Base-by-base conservation (phyloP, 2,888 invertebrate genomes). In the Pecten maximus region DNA sequence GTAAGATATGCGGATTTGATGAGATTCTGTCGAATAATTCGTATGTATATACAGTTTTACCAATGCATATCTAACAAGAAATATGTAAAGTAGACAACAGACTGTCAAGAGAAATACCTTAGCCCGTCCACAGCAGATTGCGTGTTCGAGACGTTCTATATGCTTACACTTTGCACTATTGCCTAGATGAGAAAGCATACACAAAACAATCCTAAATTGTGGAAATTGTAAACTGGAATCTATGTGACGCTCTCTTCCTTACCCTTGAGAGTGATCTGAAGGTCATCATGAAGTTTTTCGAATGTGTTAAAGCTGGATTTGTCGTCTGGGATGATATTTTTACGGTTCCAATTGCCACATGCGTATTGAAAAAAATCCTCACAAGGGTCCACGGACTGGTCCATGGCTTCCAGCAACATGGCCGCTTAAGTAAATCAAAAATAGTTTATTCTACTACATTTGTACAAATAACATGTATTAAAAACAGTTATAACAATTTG, bases 321-420 rank as follows among this genome's bases (percentile, higher is more conserved):
- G 96, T 98, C 98, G 95, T 98, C 98, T 0, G 98, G 98, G 94
- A 98, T 98, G 89, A 98, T 97, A 97, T 98, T 98, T 93, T 98
- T 97, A 95, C 98, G 98, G 96, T 98, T 98, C 98, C 98, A 98
- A 40, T 98, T 98, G 39, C 98, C 98, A 95, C 98, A 98, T n/a
- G 98, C 98, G 96, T 98, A 98, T 95, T 98, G 98, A 97, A 98
- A 98, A 97, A 98, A 98, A 96, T 98, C 98, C 87, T 97, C 97
- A 96, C 98, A 98, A 0, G 98, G 98, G 96, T 98, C 98, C 0
- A 98, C 98, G 0, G 97, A 97, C 89, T 97, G 97, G 96, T 98
- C 98, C 98, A 98, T 98, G n/a, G 98, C 98, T 40, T 98, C 97
- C 94, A 98, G 97, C 92, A 98, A 97, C 89, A 98, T 98, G 28